phyloP scores from a whole-genome alignment of 2,113 vertebrate genomes.

The Cyprinodon variegatus region DNA sequence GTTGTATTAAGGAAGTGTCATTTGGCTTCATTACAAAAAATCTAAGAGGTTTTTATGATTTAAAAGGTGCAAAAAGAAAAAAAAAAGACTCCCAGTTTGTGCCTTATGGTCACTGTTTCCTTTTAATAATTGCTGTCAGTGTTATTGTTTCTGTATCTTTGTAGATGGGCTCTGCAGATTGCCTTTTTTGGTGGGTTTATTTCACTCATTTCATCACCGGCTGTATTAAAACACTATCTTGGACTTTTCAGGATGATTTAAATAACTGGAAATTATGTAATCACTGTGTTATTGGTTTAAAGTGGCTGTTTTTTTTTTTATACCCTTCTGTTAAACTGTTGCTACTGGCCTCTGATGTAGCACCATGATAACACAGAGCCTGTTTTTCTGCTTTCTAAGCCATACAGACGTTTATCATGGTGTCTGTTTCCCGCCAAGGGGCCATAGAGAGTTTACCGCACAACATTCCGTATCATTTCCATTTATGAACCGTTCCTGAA shows the following conservation, averaged over 20 bases:
- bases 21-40: conserved; percentile 12
- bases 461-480: not conserved
- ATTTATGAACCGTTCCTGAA: not conserved
- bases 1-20: conserved; percentile 34
- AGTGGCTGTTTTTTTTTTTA: not conserved
- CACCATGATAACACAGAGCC: conserved; percentile 6
- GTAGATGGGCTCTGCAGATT: not conserved
- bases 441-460: conserved; percentile 9
- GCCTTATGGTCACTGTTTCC: conserved; percentile 31
- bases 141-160: conserved; percentile 8
- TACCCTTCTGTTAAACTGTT: conserved; percentile 19
- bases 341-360: conserved; percentile 12
- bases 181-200: not conserved
- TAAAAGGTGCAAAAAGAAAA: not conserved
- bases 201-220: conserved; percentile 1
- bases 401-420: conserved; percentile 4
- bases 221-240: not conserved
- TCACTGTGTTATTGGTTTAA: conserved; percentile 4
- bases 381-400: conserved; percentile 34
- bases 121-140: not conserved
- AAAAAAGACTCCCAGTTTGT: conserved; percentile 2
- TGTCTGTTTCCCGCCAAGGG: conserved; percentile 48
- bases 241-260: not conserved
- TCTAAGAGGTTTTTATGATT: conserved; percentile 7
- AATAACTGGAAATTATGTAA: conserved; percentile 5